Percentiles rank a stretch among this genome's conserved stretches.
These are phyloP conservation scores for Boleophthalmus pectinirostris DNA, from an alignment of 2,113 vertebrate species.

Conservation along the genomic window DNA sequence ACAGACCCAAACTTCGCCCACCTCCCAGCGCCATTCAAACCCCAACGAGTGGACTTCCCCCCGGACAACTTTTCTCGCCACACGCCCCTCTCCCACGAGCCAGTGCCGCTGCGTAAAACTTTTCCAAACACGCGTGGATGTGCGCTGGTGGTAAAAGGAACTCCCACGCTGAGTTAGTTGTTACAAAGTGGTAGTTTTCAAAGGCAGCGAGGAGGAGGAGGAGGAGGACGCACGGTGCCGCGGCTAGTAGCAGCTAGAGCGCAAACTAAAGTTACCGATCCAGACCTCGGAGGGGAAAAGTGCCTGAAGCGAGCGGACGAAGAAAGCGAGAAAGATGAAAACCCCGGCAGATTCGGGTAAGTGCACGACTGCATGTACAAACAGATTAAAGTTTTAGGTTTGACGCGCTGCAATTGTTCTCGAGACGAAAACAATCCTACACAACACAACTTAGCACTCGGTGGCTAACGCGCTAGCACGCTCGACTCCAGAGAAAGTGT, in stretches of 20 bases:
- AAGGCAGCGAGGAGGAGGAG: constrained; percentile 54
- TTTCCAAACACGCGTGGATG: constrained; percentile 6
- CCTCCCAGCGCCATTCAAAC: constrained; percentile 58
- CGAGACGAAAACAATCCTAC: constrained; percentile 43
- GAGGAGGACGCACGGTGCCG: constrained; percentile 50
- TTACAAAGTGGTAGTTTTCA: neutral
- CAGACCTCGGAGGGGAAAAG: constrained; percentile 39
- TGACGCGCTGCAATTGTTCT: neutral
- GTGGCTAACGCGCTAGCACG: constrained; percentile 57
- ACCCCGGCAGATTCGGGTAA: constrained; percentile 77
- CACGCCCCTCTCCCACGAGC: neutral
- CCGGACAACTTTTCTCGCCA: constrained; percentile 52
- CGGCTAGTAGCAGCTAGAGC: constrained; percentile 52
- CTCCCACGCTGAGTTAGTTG: neutral
- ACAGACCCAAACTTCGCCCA: constrained; percentile 57
- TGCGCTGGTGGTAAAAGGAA: neutral
- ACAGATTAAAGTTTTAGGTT: neutral
- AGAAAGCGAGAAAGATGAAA: constrained; percentile 69
- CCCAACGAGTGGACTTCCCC: constrained; percentile 43
- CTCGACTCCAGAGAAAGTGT: constrained; percentile 61
- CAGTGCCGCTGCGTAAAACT: constrained; percentile 15
- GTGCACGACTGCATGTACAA: constrained; percentile 9
- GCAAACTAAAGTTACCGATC: constrained; percentile 56
- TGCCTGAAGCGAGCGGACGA: constrained; percentile 17
- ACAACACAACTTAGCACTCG: constrained; percentile 21